Base-by-base conservation (phyloP, 2,888 invertebrate species). In the Nomada fucata region DNA sequence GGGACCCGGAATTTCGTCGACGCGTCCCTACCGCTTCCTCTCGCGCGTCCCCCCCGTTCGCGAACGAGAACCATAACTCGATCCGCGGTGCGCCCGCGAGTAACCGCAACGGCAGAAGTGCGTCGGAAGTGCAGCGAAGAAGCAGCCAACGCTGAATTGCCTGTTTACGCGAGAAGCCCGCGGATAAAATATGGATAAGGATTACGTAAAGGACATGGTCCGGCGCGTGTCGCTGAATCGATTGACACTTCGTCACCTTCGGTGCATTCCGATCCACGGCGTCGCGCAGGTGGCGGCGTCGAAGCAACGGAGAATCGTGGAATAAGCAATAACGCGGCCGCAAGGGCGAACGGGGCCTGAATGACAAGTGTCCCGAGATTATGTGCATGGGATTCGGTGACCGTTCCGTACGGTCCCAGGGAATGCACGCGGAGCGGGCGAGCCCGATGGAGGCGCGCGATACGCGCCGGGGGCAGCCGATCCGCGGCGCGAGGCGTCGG, bases 161-260 rank as follows among this genome's bases (percentile, higher is more conserved):
- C 53, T 73, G 72, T 69, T 79, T 70, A 69, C 79, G 18, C 50
- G 42, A 50, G 59, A 69, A 65, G 57, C 57, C 59, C n/a, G 57
- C 2, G 50, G 79, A 77, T 75, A 75, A 77, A 74, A 67, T 77
- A 77, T 77, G 76, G 59, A 77, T 60, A 73, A 67, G 23, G 75
- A 77, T 77, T 77, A 77, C 77, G 77, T 74, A 77, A 74, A 50
- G 29, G 60, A 77, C 44, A 47, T 5, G 18, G 15, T 65, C 29
- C 15, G 23, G 5, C 44, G 52, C 42, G 76, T 70, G 61, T 36
- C 29, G 47, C 26, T 29, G 68, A 52, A 26, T 29, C 77, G 29
- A 55, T 26, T 42, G 74, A 50, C 47, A 64, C 50, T 59, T 59
- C n/a, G 47, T 52, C 42, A 42, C 57, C 42, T 7, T 15, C 15